phyloP scores from a whole-genome alignment of 2,888 invertebrate genomes.

The Julus scandinavius region DNA sequence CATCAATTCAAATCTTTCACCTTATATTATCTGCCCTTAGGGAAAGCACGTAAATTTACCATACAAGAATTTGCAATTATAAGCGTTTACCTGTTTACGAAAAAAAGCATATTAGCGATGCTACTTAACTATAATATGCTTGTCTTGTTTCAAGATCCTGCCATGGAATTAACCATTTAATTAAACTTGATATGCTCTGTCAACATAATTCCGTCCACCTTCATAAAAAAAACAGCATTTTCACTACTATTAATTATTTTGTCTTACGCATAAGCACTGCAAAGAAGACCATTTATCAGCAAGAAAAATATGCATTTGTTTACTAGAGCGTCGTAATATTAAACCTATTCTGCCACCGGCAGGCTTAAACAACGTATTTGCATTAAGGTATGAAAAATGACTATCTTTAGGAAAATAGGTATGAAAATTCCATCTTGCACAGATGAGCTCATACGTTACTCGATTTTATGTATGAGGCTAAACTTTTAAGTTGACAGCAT shows the following conservation, averaged over 20 bases:
- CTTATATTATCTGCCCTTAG: background rate
- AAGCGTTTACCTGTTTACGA: background rate
- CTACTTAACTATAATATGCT: background rate
- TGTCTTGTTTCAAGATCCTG: background rate
- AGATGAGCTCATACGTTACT: slow-evolving; percentile 27
- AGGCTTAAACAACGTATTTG: slow-evolving; percentile 39
- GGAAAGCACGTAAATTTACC: background rate
- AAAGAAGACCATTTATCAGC: slow-evolving; percentile 11
- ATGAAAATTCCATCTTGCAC: slow-evolving; percentile 6
- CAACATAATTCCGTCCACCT: background rate
- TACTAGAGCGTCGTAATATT: background rate
- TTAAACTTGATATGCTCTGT: slow-evolving; percentile 29
- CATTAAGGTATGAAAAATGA: slow-evolving; percentile 39
- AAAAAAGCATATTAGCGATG: background rate
- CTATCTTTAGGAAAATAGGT: slow-evolving; percentile 29
- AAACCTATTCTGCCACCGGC: slow-evolving; percentile 17
- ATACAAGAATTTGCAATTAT: background rate
- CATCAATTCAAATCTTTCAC: too few relatives aligned
- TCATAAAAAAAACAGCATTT: slow-evolving; percentile 6
- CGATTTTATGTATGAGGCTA: slow-evolving; percentile 20
- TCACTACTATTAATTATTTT: slow-evolving; percentile 3
- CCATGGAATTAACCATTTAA: slow-evolving; percentile 22
- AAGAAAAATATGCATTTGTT: slow-evolving; percentile 24
- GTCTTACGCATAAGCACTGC: background rate
- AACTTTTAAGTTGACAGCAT: slow-evolving; percentile 41